phyloP scores from a whole-genome alignment of 1,140 invertebrate genomes.

The Aphaenogaster ashmeadi region DNA sequence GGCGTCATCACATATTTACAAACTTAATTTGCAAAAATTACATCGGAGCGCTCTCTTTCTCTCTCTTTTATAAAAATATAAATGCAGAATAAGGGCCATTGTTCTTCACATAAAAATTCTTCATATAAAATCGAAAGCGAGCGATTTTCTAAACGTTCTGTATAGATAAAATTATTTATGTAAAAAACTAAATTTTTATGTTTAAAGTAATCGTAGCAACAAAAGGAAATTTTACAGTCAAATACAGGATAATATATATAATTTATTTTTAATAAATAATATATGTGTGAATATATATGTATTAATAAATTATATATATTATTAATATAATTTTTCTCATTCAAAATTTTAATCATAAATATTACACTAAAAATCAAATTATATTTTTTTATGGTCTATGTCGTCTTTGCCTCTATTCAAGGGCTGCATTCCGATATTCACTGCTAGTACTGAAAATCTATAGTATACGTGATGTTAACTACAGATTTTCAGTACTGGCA shows the following conservation, averaged over 20 bases:
- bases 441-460: too few relatives aligned
- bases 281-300: not conserved
- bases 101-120: not conserved
- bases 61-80: constrained; percentile 11
- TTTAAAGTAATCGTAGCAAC: not conserved
- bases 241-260: constrained; percentile 11
- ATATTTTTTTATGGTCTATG: not conserved
- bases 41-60: not conserved
- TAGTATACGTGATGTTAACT: too few relatives aligned
- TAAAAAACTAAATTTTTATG: constrained; percentile 3
- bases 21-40: constrained; percentile 12
- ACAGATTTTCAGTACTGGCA: too few relatives aligned
- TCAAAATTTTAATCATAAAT: not conserved
- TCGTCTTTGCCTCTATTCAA: not conserved
- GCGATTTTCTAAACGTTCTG: constrained; percentile 33
- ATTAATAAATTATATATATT: constrained; percentile 12
- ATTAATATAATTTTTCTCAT: constrained; percentile 4
- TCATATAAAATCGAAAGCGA: not conserved
- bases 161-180: constrained; percentile 17
- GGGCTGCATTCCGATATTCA: too few relatives aligned
- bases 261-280: constrained; percentile 24
- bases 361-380: not conserved
- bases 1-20: not conserved
- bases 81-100: not conserved
- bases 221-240: not conserved